Evolutionary conservation across 2,797 vertebrate species (phyloP).

Genomic region (Netta rufina): DNA sequence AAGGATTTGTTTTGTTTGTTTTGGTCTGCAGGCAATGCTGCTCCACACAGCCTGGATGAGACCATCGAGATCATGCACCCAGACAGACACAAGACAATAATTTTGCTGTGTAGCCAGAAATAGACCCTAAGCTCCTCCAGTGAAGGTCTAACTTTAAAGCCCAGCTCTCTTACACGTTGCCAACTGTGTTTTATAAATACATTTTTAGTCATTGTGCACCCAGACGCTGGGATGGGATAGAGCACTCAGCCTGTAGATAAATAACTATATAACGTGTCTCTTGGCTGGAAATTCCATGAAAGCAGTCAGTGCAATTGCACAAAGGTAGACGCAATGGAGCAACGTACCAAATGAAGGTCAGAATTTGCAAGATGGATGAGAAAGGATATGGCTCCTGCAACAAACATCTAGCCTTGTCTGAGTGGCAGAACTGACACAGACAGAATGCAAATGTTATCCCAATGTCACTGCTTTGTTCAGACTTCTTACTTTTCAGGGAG

Average conservation of each 20-base stretch:
- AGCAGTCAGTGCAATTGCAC: background rate
- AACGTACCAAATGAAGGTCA: accelerated
- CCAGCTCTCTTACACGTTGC: accelerated
- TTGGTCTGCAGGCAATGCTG: background rate
- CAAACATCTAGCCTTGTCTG: accelerated
- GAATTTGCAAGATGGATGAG: background rate
- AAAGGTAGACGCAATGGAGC: background rate
- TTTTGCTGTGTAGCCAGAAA: background rate
- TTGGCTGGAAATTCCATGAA: background rate
- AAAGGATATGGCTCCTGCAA: background rate
- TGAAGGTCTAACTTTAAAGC: background rate
- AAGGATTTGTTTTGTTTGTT: background rate
- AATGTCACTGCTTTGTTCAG: accelerated
- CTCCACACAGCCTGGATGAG: background rate
- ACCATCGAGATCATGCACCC: background rate
- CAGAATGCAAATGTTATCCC: background rate
- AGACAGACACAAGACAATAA: background rate
- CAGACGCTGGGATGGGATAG: background rate
- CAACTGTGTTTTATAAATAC: accelerated
- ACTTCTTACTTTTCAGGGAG: background rate
- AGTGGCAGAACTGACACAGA: background rate
- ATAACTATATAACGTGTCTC: background rate
- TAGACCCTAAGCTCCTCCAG: accelerated
- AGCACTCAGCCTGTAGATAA: background rate
- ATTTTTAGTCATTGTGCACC: background rate